Base-by-base conservation (phyloP, 2,113 vertebrate genomes). In the Baryphthengus martii region DNA sequence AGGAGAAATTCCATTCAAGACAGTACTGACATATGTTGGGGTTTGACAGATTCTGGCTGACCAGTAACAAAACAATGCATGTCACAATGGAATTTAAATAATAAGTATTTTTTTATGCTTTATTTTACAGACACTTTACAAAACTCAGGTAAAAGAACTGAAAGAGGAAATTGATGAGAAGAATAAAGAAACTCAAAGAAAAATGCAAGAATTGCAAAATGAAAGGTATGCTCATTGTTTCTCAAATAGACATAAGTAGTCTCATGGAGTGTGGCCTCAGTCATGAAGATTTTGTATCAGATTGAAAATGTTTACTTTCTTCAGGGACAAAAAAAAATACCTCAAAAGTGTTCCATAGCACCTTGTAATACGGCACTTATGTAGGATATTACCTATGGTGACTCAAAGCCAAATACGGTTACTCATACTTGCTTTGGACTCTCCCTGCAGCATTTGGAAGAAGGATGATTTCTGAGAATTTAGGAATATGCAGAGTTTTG, bases 101-200 rank as follows among this genome's bases (percentile, higher is more conserved):
- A 61, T 89, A 12, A 45, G 29, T 90, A 12, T 28, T 92, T 93
- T 44, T 75, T 76, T 78, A 23, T 89, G 15, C 40, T 81, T 95
- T 97, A 20, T 97, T 94, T 98, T 97, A 50, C 97, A 99, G 99
- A 99, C 99, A 74, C 99, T 99, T 97, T 99, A 99, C 97, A 99
- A 99, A 99, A 99, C 99, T 98, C 99, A 99, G 97, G 99, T 99
- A 95, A 99, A 99, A 95, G 99, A 99, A 96, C 98, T 99, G 93
- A 99, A 99, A 97, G 99, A 99, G 97, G 99, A 99, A 97, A 98
- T 99, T 61, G 99, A 99, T 89, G 99, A 99, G 90, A 99, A 96
- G 97, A 99, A 98, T 96, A 98, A 99, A 97, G 99, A 99, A 55
- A 92, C 97, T 23, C 98, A 99, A 79, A 99, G 98, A 91, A 99